Conservation (phyloP, 2,113 vertebrate genomes). For the Tyrannus savana region DNA sequence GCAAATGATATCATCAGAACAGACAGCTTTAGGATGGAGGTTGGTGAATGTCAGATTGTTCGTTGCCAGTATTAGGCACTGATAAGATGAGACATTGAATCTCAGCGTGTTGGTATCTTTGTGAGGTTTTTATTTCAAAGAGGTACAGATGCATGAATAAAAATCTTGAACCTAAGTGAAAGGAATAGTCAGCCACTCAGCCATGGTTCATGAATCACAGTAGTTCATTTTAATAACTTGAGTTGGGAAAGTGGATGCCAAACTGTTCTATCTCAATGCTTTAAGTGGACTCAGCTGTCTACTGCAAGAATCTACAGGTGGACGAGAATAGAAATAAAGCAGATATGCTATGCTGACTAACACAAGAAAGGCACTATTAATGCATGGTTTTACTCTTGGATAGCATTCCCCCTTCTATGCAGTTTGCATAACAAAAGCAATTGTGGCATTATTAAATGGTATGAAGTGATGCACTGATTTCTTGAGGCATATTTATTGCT, state of each 20-base stretch:
- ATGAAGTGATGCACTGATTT: slow-evolving; percentile 44
- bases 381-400: neutral
- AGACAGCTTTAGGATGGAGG: neutral
- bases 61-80: neutral
- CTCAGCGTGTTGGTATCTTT: slow-evolving; percentile 51
- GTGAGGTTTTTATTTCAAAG: slow-evolving; percentile 59
- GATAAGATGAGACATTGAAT: slow-evolving; percentile 14
- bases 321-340: slow-evolving; percentile 10
- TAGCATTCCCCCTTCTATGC: slow-evolving; percentile 33
- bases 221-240: slow-evolving; percentile 20
- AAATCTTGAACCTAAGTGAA: slow-evolving; percentile 50
- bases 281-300: slow-evolving; percentile 16
- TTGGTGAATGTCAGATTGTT: slow-evolving; percentile 47
- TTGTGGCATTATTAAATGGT: slow-evolving; percentile 41
- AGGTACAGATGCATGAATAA: slow-evolving; percentile 41
- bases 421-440: slow-evolving; percentile 48
- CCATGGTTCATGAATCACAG: slow-evolving; percentile 66
- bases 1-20: slow-evolving; percentile 39
- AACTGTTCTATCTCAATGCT: neutral
- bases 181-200: slow-evolving; percentile 38
- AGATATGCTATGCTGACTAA: slow-evolving; percentile 31
- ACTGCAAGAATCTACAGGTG: slow-evolving; percentile 10
- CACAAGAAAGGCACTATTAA: neutral
- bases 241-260: slow-evolving; percentile 10
- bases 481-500: slow-evolving; percentile 42